Evolutionary conservation across 2,888 invertebrate genomes (phyloP).

Genomic region (Drosophila niveifrons): DNA sequence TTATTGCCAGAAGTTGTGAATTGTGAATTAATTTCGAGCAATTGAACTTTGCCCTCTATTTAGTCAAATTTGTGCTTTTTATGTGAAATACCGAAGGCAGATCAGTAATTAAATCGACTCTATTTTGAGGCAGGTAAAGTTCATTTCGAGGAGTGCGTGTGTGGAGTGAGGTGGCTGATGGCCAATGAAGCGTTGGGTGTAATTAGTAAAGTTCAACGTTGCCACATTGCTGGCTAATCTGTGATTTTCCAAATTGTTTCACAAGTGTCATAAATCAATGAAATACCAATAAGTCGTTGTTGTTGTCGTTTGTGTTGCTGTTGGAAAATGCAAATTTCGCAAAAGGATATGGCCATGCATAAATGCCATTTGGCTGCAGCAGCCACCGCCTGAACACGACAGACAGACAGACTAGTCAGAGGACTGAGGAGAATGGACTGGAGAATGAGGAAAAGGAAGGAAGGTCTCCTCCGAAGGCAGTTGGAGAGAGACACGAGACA

Average conservation of each 20-base stretch:
- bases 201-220: constrained; percentile 65
- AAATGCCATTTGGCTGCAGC: constrained; percentile 56
- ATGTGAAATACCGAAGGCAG: constrained; percentile 1
- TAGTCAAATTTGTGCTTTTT: constrained; percentile 36
- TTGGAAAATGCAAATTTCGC: constrained; percentile 83
- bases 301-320: constrained; percentile 49
- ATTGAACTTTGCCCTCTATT: constrained; percentile 48
- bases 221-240: constrained; percentile 74
- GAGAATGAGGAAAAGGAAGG: not conserved
- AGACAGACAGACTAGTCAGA: constrained; percentile 33
- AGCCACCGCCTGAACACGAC: constrained; percentile 27
- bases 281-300: constrained; percentile 84
- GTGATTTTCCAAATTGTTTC: constrained; percentile 84
- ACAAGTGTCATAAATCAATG: constrained; percentile 85
- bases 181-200: constrained; percentile 70
- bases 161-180: not conserved
- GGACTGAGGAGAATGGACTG: not conserved
- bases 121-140: constrained; percentile 49
- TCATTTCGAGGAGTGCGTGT: constrained; percentile 27
- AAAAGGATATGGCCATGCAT: constrained; percentile 78
- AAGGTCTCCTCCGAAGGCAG: constrained; percentile 23
- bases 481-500: constrained; percentile 67
- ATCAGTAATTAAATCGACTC: constrained; percentile 48
- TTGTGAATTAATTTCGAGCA: not conserved
- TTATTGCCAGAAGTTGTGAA: too few species aligned